These are phyloP conservation scores for Apodemia zela DNA, from an alignment of 2,888 invertebrate genomes.

Conservation along the genomic window DNA sequence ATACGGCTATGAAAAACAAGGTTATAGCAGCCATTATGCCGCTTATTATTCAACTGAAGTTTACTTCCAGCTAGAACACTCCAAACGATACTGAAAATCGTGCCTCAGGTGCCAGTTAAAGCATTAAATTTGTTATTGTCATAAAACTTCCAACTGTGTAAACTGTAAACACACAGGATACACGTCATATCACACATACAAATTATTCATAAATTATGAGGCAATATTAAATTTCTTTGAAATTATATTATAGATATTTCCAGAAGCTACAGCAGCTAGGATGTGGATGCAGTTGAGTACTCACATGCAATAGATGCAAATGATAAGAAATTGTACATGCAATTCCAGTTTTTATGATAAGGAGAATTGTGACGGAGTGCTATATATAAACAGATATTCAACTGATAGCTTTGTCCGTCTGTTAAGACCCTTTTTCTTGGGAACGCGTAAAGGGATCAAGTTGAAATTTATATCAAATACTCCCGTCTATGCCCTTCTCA, in stretches of 20 bases:
- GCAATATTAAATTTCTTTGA: neutral
- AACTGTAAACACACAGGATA: neutral
- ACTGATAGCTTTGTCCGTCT: no score
- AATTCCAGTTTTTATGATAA: no score
- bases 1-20: conserved; percentile 37
- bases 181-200: neutral
- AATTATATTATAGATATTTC: neutral
- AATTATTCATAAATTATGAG: neutral
- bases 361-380: no score
- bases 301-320: no score
- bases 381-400: no score
- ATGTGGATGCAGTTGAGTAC: neutral
- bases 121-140: conserved; percentile 5
- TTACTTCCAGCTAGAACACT: conserved; percentile 5
- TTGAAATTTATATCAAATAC: no score
- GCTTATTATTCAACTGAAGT: neutral
- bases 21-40: conserved; percentile 47
- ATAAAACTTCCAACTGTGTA: neutral
- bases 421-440: no score
- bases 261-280: neutral
- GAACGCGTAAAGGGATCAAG: no score
- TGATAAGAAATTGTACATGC: no score
- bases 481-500: no score
- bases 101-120: neutral
- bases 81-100: conserved; percentile 3